Conservation (phyloP, 2,113 vertebrate genomes). For the Chlamydotis undulata region DNA sequence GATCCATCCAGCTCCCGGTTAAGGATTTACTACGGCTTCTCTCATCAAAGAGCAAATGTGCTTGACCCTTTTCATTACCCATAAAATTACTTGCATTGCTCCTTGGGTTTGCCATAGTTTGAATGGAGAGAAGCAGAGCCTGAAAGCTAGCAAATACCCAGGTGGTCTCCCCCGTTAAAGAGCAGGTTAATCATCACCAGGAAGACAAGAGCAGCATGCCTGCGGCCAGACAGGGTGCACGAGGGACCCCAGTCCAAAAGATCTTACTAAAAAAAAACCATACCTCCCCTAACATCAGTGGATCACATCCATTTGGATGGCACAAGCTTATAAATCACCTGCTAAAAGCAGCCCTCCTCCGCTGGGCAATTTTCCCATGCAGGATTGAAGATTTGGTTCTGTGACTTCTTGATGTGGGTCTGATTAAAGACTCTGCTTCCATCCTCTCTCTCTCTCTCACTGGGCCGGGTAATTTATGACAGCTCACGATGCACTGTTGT, state of each 20-base stretch:
- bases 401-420: not conserved
- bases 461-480: not conserved
- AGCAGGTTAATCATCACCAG: not conserved
- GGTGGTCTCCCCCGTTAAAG: not conserved
- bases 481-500: not conserved
- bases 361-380: not conserved
- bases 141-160: not conserved
- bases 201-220: not conserved
- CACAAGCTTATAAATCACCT: not conserved
- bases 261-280: not conserved
- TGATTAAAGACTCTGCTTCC: not conserved
- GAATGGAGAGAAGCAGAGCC: not conserved
- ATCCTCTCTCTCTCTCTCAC: not conserved
- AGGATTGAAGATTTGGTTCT: not conserved
- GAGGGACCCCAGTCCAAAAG: not conserved
- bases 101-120: not conserved
- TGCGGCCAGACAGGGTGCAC: not conserved
- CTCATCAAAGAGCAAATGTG: conserved; percentile 19
- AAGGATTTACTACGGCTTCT: conserved; percentile 40
- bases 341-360: not conserved
- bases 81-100: conserved; percentile 16
- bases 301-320: not conserved
- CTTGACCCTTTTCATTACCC: conserved; percentile 36
- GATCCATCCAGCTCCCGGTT: conserved; percentile 12
- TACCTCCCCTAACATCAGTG: not conserved